These are phyloP conservation scores for Oxyruncus cristatus DNA, from an alignment of 2,113 vertebrate genomes.

Conservation along the genomic window DNA sequence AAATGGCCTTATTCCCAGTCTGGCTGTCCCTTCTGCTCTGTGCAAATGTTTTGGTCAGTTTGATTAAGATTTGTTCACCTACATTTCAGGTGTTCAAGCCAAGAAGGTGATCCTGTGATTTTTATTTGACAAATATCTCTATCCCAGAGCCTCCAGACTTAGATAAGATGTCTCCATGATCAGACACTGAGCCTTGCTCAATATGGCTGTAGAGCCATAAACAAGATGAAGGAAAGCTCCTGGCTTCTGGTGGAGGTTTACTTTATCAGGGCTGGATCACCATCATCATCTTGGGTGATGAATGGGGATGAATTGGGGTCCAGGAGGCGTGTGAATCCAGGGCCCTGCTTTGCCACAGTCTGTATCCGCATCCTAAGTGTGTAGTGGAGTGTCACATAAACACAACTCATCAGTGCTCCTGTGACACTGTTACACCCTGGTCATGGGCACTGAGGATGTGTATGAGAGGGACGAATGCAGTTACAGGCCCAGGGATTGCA, in stretches of 20 bases:
- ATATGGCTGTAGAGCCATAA: neutral
- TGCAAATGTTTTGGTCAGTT: neutral
- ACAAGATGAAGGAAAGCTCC: neutral
- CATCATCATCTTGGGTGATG: neutral
- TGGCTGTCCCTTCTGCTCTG: neutral
- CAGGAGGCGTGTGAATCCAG: no score
- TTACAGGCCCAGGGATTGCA: neutral
- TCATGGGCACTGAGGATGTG: neutral
- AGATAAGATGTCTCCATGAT: neutral
- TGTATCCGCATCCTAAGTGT: neutral
- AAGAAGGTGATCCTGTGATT: neutral
- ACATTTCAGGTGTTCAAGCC: neutral
- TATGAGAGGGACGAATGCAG: neutral
- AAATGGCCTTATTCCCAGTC: neutral
- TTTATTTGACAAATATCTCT: neutral
- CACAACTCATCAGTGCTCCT: neutral
- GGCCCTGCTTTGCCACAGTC: neutral
- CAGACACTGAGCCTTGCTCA: neutral
- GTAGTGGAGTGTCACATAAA: rapidly evolving
- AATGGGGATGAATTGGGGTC: neutral
- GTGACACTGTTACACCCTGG: neutral
- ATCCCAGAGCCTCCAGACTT: neutral
- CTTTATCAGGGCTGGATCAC: neutral
- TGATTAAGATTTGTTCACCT: neutral
- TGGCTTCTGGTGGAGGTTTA: neutral